Base-by-base conservation (phyloP, 2,797 vertebrate species). In the Semotilus atromaculatus region DNA sequence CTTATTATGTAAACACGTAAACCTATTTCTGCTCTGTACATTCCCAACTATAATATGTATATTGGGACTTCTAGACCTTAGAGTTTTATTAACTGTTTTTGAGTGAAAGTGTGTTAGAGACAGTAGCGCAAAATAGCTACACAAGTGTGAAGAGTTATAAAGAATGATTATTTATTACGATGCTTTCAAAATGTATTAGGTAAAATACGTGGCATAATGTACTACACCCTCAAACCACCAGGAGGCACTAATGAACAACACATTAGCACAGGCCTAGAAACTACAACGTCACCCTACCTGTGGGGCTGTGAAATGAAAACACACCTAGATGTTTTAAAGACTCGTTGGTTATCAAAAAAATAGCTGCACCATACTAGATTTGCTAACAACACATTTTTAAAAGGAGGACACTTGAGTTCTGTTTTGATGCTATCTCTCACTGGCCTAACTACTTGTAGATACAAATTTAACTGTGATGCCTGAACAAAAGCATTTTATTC, bases 401-500 rank as follows among this genome's bases (percentile, higher is more conserved):
- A 72, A 73, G 19, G 13, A 82, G 55, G 70, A 43, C 68, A 48
- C 10, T 34, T 48, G 26, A 45, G 26, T 68, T 45, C 51, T 62
- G 18, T 40, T 38, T 38, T 66, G 16, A 29, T 70, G 77, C 70
- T 84, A 34, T 36, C 76, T 36, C 76, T 75, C 60, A 18, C 13
- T 62, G 51, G 53, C 75, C 83, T 48, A 76, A 83, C 5, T 18
- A n/a, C n/a, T n/a, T n/a, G n/a, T n/a, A 29, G 58, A 74, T 71
- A 64, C 40, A 60, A 36, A 75, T 71, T 77, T 81, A 80, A 77
- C 83, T 64, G 19, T 70, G 64, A 75, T 36, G 60, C 71, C 51
- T 70, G 18, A 80, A 84, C n/a, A 31, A 45, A 67, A 62, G 53
- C n/a, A 72, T 81, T 77, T 51, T 84, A 81, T 53, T 76, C 29